Evolutionary conservation across 2,888 invertebrate species (phyloP).

Genomic region (Drosophila pegasa): DNA sequence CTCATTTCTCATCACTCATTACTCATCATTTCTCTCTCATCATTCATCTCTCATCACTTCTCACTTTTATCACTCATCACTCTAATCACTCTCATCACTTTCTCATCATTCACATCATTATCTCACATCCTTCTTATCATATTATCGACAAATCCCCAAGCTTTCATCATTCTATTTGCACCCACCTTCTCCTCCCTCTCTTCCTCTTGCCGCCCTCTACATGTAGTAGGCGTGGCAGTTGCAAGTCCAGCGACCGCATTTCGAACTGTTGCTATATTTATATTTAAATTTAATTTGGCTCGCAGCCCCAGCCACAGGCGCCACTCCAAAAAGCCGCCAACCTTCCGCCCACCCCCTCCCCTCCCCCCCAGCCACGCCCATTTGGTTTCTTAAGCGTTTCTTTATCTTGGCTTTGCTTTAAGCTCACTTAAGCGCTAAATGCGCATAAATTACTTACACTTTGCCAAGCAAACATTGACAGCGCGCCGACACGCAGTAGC

Average conservation of each 20-base stretch:
- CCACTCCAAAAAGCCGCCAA: not conserved
- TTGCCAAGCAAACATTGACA: conserved; percentile 77
- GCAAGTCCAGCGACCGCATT: conserved; percentile 1
- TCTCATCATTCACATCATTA: not conserved
- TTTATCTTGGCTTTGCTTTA: conserved; percentile 66
- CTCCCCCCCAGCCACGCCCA: conserved; percentile 24
- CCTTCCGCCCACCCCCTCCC: not conserved
- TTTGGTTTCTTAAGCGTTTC: conserved; percentile 60
- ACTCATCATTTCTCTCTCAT: not conserved
- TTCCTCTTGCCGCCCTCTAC: not conserved
- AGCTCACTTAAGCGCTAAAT: conserved; percentile 79
- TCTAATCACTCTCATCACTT: no score
- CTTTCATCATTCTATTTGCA: no score
- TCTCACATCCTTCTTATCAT: no score
- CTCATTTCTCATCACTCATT: not conserved
- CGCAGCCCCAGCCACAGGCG: not conserved
- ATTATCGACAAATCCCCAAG: no score
- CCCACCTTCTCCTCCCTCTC: not conserved
- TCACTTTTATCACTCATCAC: no score
- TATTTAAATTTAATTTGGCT: conserved; percentile 22
- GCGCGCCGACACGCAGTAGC: conserved; percentile 50
- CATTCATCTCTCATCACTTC: not conserved
- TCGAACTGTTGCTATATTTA: conserved; percentile 15
- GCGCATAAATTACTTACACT: conserved; percentile 80
- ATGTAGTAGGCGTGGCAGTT: not conserved